Base-by-base conservation (phyloP, 2,797 vertebrate genomes). In the Propithecus deckenii region DNA sequence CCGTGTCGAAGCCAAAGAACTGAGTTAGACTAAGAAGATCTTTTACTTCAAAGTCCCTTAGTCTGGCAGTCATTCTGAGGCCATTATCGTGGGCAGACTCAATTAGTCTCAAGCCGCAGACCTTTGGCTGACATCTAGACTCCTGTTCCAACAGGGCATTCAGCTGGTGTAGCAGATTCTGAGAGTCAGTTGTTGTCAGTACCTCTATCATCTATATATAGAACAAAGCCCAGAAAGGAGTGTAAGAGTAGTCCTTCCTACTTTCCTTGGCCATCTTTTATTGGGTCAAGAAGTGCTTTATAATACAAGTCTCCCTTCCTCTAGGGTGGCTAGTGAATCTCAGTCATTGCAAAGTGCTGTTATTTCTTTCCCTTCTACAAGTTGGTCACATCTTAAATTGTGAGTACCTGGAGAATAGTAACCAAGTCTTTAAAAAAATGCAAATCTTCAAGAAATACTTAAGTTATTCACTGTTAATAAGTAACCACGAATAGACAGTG, bases 11-110 rank as follows among this genome's bases (percentile, higher is more conserved):
- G 86, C 99, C 99, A 23, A 99, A 99, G 98, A 99, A 99, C 72
- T 99, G 99, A 89, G 99, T 99, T 84, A 99, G 98, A 83, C 99
- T 99, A 32, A 99, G 99, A 65, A 99, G 99, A 95, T 99, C 99
- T 93, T 99, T 99, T 93, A 99, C 99, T 98, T 99, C 99, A 89
- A 99, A 99, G 98, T 99, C 99, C 59, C 99, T 98, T 41, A 99
- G 98, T 79, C 98, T 99, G 5, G 98, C 97, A 0, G 99, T 99
- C 99, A 99, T 99, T 59, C 99, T 99, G 85, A 99, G 98, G 23
- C 99, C 99, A 0, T 99, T 99, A 97, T 99, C 99, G 1, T 99
- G 99, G 30, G 99, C 99, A 2, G 98, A 96, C 95, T 99, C 99
- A 0, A 99, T 99, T 46, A 99, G 98, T 92, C 99, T 98, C 98